Conservation (phyloP, 1,140 invertebrate species). For the Zaprionus kolodkinae region DNA sequence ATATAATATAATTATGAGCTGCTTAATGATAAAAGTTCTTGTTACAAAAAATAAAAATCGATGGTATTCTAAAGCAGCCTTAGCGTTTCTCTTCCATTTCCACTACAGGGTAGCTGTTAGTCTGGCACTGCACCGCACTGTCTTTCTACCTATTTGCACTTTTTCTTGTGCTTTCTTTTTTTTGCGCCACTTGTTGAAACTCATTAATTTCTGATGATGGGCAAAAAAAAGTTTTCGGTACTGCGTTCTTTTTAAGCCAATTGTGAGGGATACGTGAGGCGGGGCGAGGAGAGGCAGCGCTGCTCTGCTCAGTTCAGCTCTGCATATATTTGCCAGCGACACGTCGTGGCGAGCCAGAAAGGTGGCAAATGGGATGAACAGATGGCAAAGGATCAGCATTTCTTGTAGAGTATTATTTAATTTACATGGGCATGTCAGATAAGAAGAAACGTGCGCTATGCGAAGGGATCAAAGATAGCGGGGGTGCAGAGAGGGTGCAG, state of each 20-base stretch:
- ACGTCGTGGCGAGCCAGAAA: background rate
- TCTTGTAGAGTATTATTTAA: slow-evolving; percentile 23
- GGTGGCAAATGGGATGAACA: background rate
- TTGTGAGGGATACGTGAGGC: slow-evolving; percentile 28
- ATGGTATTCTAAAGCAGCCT: no score
- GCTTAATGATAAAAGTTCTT: no score
- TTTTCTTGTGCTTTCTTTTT: background rate
- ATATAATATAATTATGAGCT: no score
- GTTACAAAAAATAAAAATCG: no score
- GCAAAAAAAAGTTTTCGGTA: slow-evolving; percentile 28
- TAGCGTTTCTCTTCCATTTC: background rate
- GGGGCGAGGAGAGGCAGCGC: background rate
- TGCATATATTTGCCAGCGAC: slow-evolving; percentile 6
- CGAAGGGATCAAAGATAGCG: background rate
- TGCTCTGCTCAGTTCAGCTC: background rate
- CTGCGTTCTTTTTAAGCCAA: slow-evolving; percentile 18
- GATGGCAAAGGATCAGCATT: background rate
- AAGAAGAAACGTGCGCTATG: slow-evolving; percentile 6
- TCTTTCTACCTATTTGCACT: slow-evolving; percentile 4
- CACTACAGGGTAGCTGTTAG: background rate
- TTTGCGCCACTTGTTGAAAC: slow-evolving; percentile 44
- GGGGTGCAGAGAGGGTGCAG: no score
- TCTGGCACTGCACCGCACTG: background rate
- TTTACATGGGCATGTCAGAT: slow-evolving; percentile 25
- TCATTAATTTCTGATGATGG: slow-evolving; percentile 39